phyloP scores from a whole-genome alignment of 2,797 vertebrate genomes.

The Pempheris klunzingeri region DNA sequence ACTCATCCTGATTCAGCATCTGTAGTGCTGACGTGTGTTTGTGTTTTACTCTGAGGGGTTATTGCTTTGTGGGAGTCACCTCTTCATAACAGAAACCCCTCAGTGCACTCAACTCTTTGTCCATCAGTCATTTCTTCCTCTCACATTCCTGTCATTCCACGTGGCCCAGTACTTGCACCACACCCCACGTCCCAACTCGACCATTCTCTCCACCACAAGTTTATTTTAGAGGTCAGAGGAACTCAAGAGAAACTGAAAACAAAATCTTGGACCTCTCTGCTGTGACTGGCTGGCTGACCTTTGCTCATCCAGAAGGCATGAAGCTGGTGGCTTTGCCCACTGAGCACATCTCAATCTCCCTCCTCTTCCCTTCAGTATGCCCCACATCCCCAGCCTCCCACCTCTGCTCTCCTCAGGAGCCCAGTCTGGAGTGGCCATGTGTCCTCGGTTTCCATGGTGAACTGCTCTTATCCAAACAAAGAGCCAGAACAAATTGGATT shows the following conservation, averaged over 20 bases:
- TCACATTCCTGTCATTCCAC: slow-evolving; percentile 79
- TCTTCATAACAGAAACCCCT: slow-evolving; percentile 62
- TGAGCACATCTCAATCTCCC: slow-evolving; percentile 27
- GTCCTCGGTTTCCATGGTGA: slow-evolving; percentile 78
- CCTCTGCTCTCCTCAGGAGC: slow-evolving; percentile 58
- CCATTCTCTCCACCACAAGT: slow-evolving; percentile 41
- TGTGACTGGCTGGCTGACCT: slow-evolving; percentile 1
- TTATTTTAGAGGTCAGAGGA: slow-evolving; percentile 52
- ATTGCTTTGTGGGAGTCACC: slow-evolving; percentile 76
- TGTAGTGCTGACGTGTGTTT: slow-evolving; percentile 78
- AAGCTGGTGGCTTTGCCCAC: background rate
- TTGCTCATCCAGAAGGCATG: background rate
- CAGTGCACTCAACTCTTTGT: slow-evolving; percentile 32
- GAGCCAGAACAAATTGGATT: slow-evolving; percentile 58
- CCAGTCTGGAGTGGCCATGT: slow-evolving; percentile 57
- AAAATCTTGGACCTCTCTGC: slow-evolving; percentile 18
- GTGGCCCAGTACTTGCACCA: slow-evolving; percentile 50
- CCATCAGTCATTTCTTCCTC: slow-evolving; percentile 64
- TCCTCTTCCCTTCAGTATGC: background rate
- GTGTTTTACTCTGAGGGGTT: slow-evolving; percentile 58
- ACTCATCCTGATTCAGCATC: slow-evolving; percentile 58
- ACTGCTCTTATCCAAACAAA: slow-evolving; percentile 74
- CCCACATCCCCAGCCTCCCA: slow-evolving; percentile 22
- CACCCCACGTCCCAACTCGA: slow-evolving; percentile 56
- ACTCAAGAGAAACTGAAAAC: slow-evolving; percentile 21